Percentiles rank a stretch among this genome's conserved stretches.
Conservation (phyloP, 2,113 vertebrate genomes). For the Psophia crepitans region DNA sequence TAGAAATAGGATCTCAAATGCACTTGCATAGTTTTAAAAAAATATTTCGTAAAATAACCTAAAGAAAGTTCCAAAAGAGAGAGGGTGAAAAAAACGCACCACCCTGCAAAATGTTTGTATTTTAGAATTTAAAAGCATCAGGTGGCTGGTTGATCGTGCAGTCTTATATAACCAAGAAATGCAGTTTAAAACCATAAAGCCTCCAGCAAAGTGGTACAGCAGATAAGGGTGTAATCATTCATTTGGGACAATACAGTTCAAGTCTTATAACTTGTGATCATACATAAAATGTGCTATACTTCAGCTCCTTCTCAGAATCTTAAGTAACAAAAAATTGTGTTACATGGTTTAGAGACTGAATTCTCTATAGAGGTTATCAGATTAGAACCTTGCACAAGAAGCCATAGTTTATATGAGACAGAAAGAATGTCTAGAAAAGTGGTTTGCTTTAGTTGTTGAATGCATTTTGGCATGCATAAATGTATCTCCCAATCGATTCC, state of each 20-base stretch:
- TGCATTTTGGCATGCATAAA: background rate
- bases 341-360: background rate
- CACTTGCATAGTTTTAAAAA: background rate
- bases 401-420: background rate
- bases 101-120: background rate
- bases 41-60: background rate
- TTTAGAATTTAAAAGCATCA: background rate
- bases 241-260: background rate
- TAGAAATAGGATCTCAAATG: background rate
- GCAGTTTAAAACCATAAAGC: background rate
- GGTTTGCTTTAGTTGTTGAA: background rate
- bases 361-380: background rate
- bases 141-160: background rate
- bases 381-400: background rate
- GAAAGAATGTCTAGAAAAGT: background rate
- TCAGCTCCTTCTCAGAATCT: background rate
- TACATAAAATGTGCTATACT: background rate
- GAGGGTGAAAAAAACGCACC: accelerated
- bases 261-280: background rate
- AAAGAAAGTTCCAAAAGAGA: background rate
- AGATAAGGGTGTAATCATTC: background rate
- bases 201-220: background rate
- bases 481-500: background rate
- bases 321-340: background rate
- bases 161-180: constrained; percentile 6